phyloP scores from a whole-genome alignment of 1,140 invertebrate genomes.

The Drosophila ercepeae region DNA sequence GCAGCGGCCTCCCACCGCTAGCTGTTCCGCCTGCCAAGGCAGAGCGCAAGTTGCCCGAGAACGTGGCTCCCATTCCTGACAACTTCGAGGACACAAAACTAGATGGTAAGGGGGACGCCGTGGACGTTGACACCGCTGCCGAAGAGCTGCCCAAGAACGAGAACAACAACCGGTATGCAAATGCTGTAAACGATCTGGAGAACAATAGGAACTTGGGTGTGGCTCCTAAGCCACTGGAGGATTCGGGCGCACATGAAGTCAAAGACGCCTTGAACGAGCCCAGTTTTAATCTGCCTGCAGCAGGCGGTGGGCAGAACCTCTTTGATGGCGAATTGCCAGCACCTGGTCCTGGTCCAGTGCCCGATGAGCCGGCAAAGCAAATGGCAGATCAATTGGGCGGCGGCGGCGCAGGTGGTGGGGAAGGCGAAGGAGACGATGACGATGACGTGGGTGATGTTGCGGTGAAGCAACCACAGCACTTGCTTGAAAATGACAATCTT shows the following conservation, averaged over 20 bases:
- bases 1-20: slow-evolving; percentile 61
- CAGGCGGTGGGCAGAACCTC: slow-evolving; percentile 67
- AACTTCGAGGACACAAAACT: slow-evolving; percentile 64
- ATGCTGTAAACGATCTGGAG: slow-evolving; percentile 65
- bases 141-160: slow-evolving; percentile 73
- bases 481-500: slow-evolving; percentile 72
- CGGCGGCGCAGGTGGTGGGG: slow-evolving; percentile 37
- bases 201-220: slow-evolving; percentile 58
- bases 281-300: slow-evolving; percentile 73
- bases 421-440: slow-evolving; percentile 64
- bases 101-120: slow-evolving; percentile 51
- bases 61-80: slow-evolving; percentile 80
- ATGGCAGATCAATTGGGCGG: slow-evolving; percentile 30
- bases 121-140: slow-evolving; percentile 59
- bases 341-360: slow-evolving; percentile 25
- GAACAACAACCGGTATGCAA: slow-evolving; percentile 79
- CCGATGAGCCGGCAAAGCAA: slow-evolving; percentile 48
- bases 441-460: slow-evolving; percentile 75
- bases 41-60: slow-evolving; percentile 76
- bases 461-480: slow-evolving; percentile 69
- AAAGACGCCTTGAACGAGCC: slow-evolving; percentile 79
- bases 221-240: slow-evolving; percentile 41
- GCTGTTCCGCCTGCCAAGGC: slow-evolving; percentile 68
- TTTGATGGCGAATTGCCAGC: slow-evolving; percentile 63
- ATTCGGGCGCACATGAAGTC: slow-evolving; percentile 80